Conservation (phyloP, 2,797 vertebrate genomes). For the Todus mexicanus region DNA sequence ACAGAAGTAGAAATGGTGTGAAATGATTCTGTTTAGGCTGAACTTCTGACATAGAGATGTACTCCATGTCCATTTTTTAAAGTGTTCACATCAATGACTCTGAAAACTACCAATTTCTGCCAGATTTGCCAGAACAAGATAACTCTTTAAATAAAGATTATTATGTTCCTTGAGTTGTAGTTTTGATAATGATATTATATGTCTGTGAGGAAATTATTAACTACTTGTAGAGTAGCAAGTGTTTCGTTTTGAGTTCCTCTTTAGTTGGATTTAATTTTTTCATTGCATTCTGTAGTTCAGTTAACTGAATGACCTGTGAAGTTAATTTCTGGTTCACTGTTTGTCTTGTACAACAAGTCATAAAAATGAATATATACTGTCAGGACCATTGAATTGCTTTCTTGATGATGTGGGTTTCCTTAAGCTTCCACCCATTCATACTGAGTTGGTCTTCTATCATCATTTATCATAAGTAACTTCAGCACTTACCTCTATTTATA, state of each 20-base stretch:
- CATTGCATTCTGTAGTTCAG: background rate
- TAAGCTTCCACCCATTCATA: background rate
- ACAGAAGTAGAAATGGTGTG: background rate
- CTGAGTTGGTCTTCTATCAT: background rate
- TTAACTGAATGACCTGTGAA: background rate
- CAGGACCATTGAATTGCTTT: background rate
- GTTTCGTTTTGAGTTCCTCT: background rate
- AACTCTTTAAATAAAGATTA: background rate
- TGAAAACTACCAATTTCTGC: background rate
- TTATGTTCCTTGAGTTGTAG: background rate
- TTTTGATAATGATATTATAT: background rate
- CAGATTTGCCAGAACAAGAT: background rate
- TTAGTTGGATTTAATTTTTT: background rate
- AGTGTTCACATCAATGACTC: background rate
- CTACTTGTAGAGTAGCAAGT: background rate
- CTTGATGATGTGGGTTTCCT: background rate
- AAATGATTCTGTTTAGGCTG: background rate
- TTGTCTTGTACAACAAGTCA: background rate
- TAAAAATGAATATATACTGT: background rate
- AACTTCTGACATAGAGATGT: background rate
- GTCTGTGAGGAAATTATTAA: background rate
- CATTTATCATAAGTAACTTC: background rate
- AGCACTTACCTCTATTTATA: background rate
- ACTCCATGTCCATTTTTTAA: background rate
- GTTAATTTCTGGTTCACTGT: slow-evolving; percentile 5